Evolutionary conservation across 2,888 invertebrate genomes (phyloP).

Genomic region (Eristalinus aeneus): DNA sequence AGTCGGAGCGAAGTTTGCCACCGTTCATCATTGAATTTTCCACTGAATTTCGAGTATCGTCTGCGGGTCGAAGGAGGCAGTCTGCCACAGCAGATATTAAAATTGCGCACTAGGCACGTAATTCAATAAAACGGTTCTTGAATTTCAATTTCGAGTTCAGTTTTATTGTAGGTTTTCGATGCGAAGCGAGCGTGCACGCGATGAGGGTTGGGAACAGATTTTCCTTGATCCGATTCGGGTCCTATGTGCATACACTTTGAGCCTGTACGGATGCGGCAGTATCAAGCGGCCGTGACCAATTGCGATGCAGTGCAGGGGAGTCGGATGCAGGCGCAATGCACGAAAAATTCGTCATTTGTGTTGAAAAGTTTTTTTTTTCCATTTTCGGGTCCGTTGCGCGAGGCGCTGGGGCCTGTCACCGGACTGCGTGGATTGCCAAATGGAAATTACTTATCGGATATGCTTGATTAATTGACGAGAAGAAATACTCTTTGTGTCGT

Average conservation of each 20-base stretch:
- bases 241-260: neutral
- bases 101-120: constrained; percentile 71
- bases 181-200: constrained; percentile 22
- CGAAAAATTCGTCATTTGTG: neutral
- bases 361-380: neutral
- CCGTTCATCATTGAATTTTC: constrained; percentile 60
- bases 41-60: constrained; percentile 15
- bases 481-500: neutral
- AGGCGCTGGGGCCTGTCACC: neutral
- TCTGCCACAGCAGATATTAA: constrained; percentile 58
- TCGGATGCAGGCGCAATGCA: neutral
- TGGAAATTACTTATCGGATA: neutral
- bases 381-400: neutral
- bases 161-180: constrained; percentile 65
- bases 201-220: constrained; percentile 26
- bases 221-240: neutral
- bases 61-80: constrained; percentile 19
- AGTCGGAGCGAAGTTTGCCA: constrained; percentile 17
- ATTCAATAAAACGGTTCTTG: constrained; percentile 71
- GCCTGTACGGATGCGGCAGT: neutral
- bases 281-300: neutral
- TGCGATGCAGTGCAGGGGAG: neutral
- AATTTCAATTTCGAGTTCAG: constrained; percentile 64
- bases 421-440: neutral
- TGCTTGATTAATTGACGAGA: neutral